Evolutionary conservation across 2,113 vertebrate species (phyloP).

Genomic region (Peromyscus californicus): DNA sequence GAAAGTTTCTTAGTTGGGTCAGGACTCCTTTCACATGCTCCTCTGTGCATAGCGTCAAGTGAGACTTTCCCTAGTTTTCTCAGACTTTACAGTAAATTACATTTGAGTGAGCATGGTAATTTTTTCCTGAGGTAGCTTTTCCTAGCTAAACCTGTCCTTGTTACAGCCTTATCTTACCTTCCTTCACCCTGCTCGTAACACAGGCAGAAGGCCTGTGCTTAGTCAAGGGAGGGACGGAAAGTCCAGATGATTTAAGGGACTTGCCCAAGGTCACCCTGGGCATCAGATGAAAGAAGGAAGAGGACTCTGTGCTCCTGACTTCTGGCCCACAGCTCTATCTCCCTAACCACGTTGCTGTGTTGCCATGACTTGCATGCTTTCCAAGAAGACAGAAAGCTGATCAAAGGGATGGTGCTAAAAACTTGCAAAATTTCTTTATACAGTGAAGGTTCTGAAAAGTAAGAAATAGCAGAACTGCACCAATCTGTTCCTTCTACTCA

Average conservation of each 20-base stretch:
- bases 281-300: not conserved
- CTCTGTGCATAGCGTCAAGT: not conserved
- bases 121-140: constrained; percentile 38
- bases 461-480: not conserved
- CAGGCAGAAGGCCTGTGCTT: not conserved
- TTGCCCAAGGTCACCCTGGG: constrained; percentile 21
- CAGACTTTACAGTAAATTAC: constrained; percentile 54
- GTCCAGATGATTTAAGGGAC: not conserved
- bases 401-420: constrained; percentile 32
- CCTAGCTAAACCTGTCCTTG: not conserved
- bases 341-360: not conserved
- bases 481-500: not conserved
- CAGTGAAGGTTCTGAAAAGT: not conserved
- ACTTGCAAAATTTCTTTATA: not conserved
- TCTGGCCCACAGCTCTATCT: not conserved
- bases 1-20: constrained; percentile 24
- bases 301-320: not conserved
- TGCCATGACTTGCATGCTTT: not conserved
- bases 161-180: constrained; percentile 25
- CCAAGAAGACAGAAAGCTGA: constrained; percentile 3
- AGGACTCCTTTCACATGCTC: not conserved
- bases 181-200: not conserved
- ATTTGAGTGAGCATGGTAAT: constrained; percentile 33
- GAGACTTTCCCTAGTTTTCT: not conserved
- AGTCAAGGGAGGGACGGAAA: not conserved